Evolutionary conservation across 2,797 vertebrate genomes (phyloP), one percentile per base, ranked within the genome.

Genomic region (Sebastiscus albofasciatus): DNA sequence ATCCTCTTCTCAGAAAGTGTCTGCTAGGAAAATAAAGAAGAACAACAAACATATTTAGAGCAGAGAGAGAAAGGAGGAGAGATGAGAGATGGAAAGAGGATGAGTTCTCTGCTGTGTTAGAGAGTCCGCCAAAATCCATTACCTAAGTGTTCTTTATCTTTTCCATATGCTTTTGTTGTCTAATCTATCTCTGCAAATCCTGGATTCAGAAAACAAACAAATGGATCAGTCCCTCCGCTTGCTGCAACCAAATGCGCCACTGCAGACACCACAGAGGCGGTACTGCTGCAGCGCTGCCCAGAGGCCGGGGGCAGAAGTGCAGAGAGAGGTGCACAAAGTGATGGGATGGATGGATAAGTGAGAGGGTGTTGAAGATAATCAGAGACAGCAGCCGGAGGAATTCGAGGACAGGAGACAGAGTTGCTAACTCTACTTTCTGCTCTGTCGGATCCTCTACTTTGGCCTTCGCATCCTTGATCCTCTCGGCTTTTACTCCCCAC

Each of bases 121-220:
- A 93, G 84, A 93, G 91, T 84, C 88, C 0, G 7, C 90, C 85
- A 96, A 95, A 97, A 94, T 94, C 95, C 95, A 96, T 96, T 97
- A 97, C 91, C 55, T 95, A 96, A 96, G 96, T 96, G 92, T 95
- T 91, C 91, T 95, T 96, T 95, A 95, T 94, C 94, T 84, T 29
- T 82, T 71, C 94, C 94, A 95, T 95, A 96, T 96, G 95, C 95
- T 96, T 96, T 96, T 95, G 95, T 95, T 89, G 90, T 93, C 81
- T 97, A 96, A 97, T 97, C 96, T 96, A 96, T 96, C 95, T 91
- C 90, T 77, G 92, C 92, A 97, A 97, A 96, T 96, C 95, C 93
- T 84, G 93, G 94, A 95, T 90, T 94, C 94, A 95, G 94, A 96
- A 96, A 96, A 95, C 94, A 96, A 96, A 96, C 94, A 95, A 95